Evolutionary conservation across 2,113 vertebrate genomes (phyloP), one percentile per base, ranked within the genome.

Genomic region (Otis tarda): DNA sequence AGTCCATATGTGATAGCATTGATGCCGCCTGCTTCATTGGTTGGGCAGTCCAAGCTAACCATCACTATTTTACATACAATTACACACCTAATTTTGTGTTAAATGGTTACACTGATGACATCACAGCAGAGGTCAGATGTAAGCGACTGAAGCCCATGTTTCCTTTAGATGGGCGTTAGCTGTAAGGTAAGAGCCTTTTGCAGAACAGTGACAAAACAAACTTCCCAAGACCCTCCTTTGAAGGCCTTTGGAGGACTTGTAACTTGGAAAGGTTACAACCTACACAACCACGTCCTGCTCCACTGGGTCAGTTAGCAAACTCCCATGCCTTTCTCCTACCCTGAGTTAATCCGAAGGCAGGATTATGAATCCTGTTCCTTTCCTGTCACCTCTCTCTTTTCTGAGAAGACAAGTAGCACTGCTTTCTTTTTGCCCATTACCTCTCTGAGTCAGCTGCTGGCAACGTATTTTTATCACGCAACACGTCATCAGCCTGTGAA

Each of bases 51-150:
- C 92, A 90, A 94, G 89, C 75, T 96, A 92, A 96, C 65, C 41
- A n/a, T 82, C 79, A 79, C 82, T 92, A 96, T 97, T 98, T 98
- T 98, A 98, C 97, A 98, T 96, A 89, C 92, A 98, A 98, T 98
- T 98, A 95, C 96, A 96, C 59, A 52, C 75, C 96, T 98, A 98
- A 98, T 98, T 97, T 97, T 98, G 97, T 96, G 90, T 98, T 96
- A 98, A 98, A 98, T 95, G 96, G 27, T 97, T 90, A 87, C 76
- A 88, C 93, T 97, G 98, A 97, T 98, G 97, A 97, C 95, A 96
- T 97, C 96, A 97, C 70, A 61, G n/a, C 70, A 95, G 97, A 97
- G 96, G 97, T 94, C 80, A 92, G 15, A 79, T 80, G 37, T 75
- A 41, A 92, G 45, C 3, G 2, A 24, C 57, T 49, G 31, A 78